Evolutionary conservation across 2,797 vertebrate genomes (phyloP).

Genomic region (Halcyon chelicuti): DNA sequence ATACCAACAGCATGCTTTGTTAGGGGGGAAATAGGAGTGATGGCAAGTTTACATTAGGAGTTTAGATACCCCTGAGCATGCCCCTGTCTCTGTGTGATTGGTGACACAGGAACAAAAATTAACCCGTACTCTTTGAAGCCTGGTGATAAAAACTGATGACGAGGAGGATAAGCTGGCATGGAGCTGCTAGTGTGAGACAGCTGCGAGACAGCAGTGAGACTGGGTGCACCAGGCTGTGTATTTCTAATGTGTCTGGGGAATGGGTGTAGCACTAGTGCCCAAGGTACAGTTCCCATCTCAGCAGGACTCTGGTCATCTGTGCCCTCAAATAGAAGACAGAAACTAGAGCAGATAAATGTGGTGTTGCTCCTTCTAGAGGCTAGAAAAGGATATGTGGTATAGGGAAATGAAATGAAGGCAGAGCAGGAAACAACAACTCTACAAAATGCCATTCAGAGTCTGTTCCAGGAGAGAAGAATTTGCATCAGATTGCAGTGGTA

Average conservation of each 20-base stretch:
- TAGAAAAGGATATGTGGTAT: neutral
- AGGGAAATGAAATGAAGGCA: neutral
- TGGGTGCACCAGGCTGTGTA: neutral
- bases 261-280: neutral
- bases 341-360: neutral
- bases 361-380: neutral
- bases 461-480: neutral
- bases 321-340: neutral
- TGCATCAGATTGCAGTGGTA: neutral
- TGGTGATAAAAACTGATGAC: neutral
- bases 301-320: neutral
- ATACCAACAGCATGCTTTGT: rapidly evolving
- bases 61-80: neutral
- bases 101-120: neutral
- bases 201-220: neutral
- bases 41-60: rapidly evolving
- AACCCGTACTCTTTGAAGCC: neutral
- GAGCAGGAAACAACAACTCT: neutral
- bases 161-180: neutral
- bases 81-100: neutral
- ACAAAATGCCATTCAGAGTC: neutral
- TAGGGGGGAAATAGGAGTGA: neutral
- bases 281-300: neutral
- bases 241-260: neutral
- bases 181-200: neutral